A percentile compares a stretch with the other conserved stretches of the same genome.
phyloP scores from a whole-genome alignment of 1,140 invertebrate genomes.

The Hylaeus anthracinus region DNA sequence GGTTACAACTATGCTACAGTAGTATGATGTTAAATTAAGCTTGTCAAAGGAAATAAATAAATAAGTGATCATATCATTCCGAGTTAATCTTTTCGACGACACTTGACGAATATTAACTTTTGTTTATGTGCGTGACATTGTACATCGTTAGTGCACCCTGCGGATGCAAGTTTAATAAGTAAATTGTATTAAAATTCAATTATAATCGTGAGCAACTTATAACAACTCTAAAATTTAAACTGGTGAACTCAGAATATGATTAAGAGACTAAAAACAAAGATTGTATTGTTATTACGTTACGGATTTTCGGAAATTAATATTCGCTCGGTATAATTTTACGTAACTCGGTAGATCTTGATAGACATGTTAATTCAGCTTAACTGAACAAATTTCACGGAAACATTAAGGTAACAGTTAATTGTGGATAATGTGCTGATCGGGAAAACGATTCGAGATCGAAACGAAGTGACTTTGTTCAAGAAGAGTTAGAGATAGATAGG shows the following conservation, averaged over 20 bases:
- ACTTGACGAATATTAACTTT: background rate
- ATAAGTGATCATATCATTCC: background rate
- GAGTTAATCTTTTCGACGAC: background rate
- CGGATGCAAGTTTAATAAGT: too few species aligned
- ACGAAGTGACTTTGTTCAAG: slow-evolving; percentile 14
- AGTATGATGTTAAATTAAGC: background rate
- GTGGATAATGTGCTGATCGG: slow-evolving; percentile 14
- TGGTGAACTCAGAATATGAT: too few species aligned
- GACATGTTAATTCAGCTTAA: background rate
- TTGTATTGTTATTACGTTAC: too few species aligned
- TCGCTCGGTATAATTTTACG: too few species aligned
- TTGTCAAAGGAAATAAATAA: background rate
- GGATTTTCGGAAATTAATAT: too few species aligned
- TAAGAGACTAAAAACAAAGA: too few species aligned
- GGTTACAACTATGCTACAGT: background rate
- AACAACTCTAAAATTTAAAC: too few species aligned
- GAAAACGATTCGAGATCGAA: slow-evolving; percentile 21
- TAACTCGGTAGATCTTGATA: background rate
- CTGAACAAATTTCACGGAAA: background rate
- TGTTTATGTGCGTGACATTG: background rate
- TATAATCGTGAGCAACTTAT: too few species aligned
- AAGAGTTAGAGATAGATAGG: slow-evolving; percentile 39
- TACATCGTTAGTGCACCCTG: background rate
- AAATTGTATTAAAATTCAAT: too few species aligned
- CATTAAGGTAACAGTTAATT: slow-evolving; percentile 25